Conservation (phyloP, 2,113 vertebrate species). For the Eubucco bourcierii region DNA sequence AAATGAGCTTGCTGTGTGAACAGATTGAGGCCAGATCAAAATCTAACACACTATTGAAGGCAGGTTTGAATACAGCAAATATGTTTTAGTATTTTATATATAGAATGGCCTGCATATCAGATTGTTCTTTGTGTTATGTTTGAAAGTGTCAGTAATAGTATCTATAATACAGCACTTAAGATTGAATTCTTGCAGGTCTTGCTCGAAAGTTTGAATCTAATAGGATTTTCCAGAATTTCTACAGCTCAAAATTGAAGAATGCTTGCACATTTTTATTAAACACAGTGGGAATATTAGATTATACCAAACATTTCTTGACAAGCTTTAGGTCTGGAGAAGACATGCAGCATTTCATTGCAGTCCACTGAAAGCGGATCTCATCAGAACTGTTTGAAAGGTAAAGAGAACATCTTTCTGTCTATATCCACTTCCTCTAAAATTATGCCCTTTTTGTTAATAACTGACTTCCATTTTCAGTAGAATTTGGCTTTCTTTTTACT, state of each 20-base stretch:
- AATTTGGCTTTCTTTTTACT: background rate
- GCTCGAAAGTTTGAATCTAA: background rate
- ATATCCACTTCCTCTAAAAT: background rate
- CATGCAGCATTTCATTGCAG: background rate
- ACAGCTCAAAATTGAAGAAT: background rate
- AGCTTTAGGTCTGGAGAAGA: background rate
- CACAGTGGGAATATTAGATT: background rate
- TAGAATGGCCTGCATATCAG: background rate
- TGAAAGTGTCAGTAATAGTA: background rate
- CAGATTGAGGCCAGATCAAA: background rate
- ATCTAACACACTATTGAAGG: background rate
- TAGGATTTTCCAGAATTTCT: background rate
- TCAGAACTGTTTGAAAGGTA: background rate
- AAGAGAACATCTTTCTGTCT: background rate
- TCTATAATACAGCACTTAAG: background rate
- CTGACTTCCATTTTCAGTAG: background rate
- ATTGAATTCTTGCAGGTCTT: background rate
- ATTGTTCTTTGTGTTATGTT: background rate
- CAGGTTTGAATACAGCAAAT: background rate
- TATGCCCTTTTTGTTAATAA: background rate
- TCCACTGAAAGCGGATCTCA: background rate
- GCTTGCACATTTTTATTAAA: background rate
- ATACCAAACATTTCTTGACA: background rate
- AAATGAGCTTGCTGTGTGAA: background rate
- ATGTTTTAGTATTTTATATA: background rate